Conservation (phyloP, 2,888 invertebrate species). For the Therioaphis trifolii region DNA sequence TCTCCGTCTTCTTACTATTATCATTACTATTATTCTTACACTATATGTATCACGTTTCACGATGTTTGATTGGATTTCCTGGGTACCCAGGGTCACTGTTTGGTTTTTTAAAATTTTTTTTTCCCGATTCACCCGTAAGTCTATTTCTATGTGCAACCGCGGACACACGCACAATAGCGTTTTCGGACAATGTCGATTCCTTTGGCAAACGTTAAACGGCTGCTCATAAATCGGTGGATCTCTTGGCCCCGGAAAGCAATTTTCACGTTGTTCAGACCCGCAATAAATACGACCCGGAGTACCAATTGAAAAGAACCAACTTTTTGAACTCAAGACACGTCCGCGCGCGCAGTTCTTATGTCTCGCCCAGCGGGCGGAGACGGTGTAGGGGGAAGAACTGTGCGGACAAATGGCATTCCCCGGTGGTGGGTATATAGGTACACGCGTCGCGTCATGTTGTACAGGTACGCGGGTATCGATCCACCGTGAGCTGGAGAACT, state of each 20-base stretch:
- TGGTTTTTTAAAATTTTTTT: slow-evolving; percentile 24
- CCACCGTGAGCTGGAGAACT: neutral
- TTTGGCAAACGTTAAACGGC: slow-evolving; percentile 59
- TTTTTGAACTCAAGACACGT: slow-evolving; percentile 22
- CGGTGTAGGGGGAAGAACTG: neutral
- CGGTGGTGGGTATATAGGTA: no score
- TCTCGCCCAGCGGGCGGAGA: neutral
- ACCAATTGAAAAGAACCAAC: slow-evolving; percentile 55
- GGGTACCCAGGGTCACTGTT: neutral
- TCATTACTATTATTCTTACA: no score
- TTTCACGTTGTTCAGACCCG: slow-evolving; percentile 25
- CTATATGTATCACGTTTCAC: neutral
- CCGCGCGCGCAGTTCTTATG: neutral
- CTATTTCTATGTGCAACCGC: slow-evolving; percentile 5
- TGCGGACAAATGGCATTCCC: neutral
- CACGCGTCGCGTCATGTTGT: neutral
- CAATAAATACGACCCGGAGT: slow-evolving; percentile 43
- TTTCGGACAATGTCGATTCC: slow-evolving; percentile 48
- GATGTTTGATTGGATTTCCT: slow-evolving; percentile 33
- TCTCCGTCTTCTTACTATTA: no score
- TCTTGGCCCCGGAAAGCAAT: slow-evolving; percentile 44
- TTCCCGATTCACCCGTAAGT: slow-evolving; percentile 26
- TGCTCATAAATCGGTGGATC: slow-evolving; percentile 48
- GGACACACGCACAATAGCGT: slow-evolving; percentile 11
- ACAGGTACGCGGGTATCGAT: neutral